Conservation (phyloP, 2,113 vertebrate species). For the Cyprinodon tularosa region DNA sequence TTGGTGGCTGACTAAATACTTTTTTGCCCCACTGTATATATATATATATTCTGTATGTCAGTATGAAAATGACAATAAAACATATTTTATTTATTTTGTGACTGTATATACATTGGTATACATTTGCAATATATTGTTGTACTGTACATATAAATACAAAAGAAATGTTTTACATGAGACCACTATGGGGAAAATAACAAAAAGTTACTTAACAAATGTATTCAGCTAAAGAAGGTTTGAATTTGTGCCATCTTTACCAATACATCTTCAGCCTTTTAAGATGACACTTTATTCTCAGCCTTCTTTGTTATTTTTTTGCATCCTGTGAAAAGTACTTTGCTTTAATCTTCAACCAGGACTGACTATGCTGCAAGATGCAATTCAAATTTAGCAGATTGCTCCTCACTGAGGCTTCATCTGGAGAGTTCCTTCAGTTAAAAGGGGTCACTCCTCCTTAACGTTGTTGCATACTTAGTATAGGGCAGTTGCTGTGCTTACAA, state of each 20-base stretch:
- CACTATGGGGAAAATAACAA: background rate
- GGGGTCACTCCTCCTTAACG: background rate
- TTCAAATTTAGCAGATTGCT: background rate
- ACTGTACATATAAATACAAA: background rate
- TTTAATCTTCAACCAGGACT: no score
- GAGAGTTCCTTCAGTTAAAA: background rate
- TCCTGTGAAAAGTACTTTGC: no score
- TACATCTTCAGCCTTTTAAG: background rate
- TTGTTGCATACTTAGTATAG: background rate
- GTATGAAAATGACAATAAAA: no score
- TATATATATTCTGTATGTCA: no score
- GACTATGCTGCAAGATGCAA: background rate
- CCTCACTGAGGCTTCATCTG: background rate
- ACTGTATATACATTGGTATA: background rate
- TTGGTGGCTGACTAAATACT: no score
- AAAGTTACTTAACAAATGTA: background rate
- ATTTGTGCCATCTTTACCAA: background rate
- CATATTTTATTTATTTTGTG: background rate
- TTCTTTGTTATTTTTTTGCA: no score
- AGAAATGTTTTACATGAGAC: background rate
- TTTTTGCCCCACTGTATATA: no score
- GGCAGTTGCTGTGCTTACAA: background rate
- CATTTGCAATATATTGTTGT: background rate
- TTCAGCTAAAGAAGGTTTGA: background rate
- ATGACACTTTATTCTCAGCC: background rate